These are phyloP conservation scores for Apoda limacodes DNA, from an alignment of 2,888 invertebrate genomes.

Conservation along the genomic window DNA sequence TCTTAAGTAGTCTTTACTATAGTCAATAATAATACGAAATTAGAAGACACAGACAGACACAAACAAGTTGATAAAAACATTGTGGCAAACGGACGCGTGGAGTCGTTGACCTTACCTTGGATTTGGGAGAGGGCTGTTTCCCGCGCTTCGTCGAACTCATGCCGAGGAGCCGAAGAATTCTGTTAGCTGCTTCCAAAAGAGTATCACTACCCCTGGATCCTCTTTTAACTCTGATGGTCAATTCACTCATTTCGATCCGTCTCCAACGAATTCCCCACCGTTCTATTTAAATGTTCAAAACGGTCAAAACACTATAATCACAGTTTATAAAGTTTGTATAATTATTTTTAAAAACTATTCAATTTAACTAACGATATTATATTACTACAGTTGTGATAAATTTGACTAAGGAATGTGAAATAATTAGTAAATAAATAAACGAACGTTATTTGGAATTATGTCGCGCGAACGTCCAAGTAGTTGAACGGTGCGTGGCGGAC, in stretches of 20 bases:
- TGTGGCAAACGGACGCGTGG: constrained; percentile 30
- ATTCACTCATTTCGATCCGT: constrained; percentile 66
- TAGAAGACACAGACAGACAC: constrained; percentile 22
- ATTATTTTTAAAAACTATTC: constrained; percentile 21
- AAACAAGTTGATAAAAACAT: constrained; percentile 27
- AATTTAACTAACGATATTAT: constrained; percentile 25
- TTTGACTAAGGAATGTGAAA: constrained; percentile 38
- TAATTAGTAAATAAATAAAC: constrained; percentile 37
- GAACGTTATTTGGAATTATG: constrained; percentile 25
- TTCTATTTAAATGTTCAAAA: constrained; percentile 48
- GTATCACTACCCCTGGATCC: constrained; percentile 68
- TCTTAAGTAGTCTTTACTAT: no score
- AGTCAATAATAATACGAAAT: neutral
- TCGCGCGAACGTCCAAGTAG: constrained; percentile 39
- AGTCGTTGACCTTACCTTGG: constrained; percentile 65
- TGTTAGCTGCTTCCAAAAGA: constrained; percentile 66
- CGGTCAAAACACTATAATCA: constrained; percentile 50
- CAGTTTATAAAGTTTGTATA: constrained; percentile 47
- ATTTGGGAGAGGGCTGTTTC: constrained; percentile 67
- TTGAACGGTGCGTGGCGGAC: constrained; percentile 53
- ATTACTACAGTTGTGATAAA: no score
- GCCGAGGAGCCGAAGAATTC: constrained; percentile 64
- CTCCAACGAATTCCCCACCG: constrained; percentile 44
- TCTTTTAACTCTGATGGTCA: constrained; percentile 67
- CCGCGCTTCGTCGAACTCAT: constrained; percentile 66